Evolutionary conservation across 2,888 invertebrate genomes (phyloP), one percentile per base, ranked within the genome.

Genomic region (Omphaloscelis lunosa): DNA sequence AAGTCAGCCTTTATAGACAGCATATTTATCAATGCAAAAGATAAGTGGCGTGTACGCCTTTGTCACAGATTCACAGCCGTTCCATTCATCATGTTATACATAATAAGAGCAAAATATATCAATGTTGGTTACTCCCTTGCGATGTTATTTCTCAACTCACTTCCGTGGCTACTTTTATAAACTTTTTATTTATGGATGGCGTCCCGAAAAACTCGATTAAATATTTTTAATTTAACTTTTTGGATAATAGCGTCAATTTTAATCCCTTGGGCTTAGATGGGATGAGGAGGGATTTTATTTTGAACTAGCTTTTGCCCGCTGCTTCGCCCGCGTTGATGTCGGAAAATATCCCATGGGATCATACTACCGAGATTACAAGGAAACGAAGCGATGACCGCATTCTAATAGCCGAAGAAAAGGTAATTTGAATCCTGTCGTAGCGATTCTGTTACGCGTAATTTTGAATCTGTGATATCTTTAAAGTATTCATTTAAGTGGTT

Each of bases 131-230:
- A 76, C 68, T 76, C 68, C 63, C 45, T 66, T 56, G 17, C 45
- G 59, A 62, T 77, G 51, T 76, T 75, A 66, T 85, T 83, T 66
- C 63, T 59, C 66, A 74, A 74, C 77, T 75, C 63, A 69, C 67
- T 81, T 87, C 77, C 74, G 53, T 75, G 41, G 61, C 61, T 78
- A 56, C 75, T 74, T 75, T 79, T 80, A 65, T 41, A 58, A 85
- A 88, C 69, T 85, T 86, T 83, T 88, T 85, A 81, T 88, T 87
- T 85, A 88, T 86, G 77, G 66, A 82, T 82, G 70, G 70, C 67
- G 48, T 69, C 70, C 61, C 61, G 27, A 67, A 74, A 79, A 86
- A 79, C 65, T 83, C 73, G 66, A 80, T 75, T 82, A 53, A 20
- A 41, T 45, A 53, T 61, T 77, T 45, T 78, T 59, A 84, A 88